Conservation (phyloP, 1,140 invertebrate species). For the Drosophila serrata region DNA sequence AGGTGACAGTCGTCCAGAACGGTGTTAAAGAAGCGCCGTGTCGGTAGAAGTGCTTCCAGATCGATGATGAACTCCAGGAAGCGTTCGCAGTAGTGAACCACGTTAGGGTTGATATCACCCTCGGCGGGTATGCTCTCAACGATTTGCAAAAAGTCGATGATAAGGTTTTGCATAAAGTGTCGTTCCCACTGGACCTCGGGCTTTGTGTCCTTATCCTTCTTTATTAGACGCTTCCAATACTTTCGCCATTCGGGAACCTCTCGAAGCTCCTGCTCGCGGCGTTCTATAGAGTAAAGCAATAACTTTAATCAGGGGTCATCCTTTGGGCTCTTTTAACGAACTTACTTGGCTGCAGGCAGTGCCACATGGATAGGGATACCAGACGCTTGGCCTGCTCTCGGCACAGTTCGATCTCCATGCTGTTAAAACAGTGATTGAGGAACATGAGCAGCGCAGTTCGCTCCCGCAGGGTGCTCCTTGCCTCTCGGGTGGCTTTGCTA, state of each 20-base stretch:
- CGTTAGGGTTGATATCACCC: constrained; percentile 87
- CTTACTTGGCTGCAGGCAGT: constrained; percentile 93
- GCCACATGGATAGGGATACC: constrained; percentile 97
- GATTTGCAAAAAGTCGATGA: constrained; percentile 95
- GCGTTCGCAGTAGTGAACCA: constrained; percentile 95
- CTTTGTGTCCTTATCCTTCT: constrained; percentile 88
- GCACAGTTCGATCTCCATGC: constrained; percentile 97
- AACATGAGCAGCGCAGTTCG: constrained; percentile 96
- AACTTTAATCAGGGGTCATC: too few relatives aligned
- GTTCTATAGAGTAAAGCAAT: constrained; percentile 78
- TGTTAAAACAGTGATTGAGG: constrained; percentile 98
- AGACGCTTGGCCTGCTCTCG: constrained; percentile 96
- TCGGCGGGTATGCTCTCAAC: constrained; percentile 91
- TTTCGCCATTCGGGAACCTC: constrained; percentile 95
- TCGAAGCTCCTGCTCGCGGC: constrained; percentile 94
- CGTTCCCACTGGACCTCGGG: constrained; percentile 94
- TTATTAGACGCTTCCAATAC: constrained; percentile 95
- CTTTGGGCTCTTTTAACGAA: neutral
- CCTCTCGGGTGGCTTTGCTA: constrained; percentile 30
- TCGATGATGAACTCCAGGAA: constrained; percentile 99
- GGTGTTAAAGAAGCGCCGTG: constrained; percentile 98
- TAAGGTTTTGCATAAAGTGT: constrained; percentile 93
- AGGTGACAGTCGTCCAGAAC: constrained; percentile 98
- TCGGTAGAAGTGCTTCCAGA: constrained; percentile 97
- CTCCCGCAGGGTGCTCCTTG: constrained; percentile 89